Evolutionary conservation across 2,113 vertebrate genomes (phyloP).

Genomic region (Nyctibius bracteatus): DNA sequence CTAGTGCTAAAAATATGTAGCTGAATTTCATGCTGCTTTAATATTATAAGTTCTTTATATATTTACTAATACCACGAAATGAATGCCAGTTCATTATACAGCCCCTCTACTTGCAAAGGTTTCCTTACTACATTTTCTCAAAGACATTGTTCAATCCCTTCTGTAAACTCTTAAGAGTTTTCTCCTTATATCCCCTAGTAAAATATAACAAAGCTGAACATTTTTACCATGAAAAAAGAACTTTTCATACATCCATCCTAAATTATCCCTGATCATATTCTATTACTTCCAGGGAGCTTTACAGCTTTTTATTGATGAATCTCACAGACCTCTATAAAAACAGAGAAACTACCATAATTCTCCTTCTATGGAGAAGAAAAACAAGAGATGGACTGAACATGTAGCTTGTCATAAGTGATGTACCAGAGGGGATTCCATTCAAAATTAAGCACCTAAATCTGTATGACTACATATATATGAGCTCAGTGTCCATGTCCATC

Average conservation of each 20-base stretch:
- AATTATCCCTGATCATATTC: neutral
- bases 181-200: neutral
- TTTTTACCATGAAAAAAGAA: neutral
- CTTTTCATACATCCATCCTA: neutral
- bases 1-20: neutral
- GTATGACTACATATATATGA: neutral
- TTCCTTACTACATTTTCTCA: neutral
- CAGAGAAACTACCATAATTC: neutral
- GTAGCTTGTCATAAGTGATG: neutral
- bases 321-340: neutral
- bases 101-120: neutral
- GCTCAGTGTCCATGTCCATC: neutral
- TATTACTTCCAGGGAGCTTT: neutral
- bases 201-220: neutral
- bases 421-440: neutral
- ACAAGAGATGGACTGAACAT: neutral
- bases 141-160: neutral
- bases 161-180: neutral
- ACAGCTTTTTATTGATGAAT: neutral
- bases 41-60: neutral
- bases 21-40: neutral
- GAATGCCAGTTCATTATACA: neutral
- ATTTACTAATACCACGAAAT: neutral
- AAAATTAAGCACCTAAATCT: neutral
- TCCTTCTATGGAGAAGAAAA: neutral